phyloP scores from a whole-genome alignment of 2,113 vertebrate genomes.

The Anas platyrhynchos region DNA sequence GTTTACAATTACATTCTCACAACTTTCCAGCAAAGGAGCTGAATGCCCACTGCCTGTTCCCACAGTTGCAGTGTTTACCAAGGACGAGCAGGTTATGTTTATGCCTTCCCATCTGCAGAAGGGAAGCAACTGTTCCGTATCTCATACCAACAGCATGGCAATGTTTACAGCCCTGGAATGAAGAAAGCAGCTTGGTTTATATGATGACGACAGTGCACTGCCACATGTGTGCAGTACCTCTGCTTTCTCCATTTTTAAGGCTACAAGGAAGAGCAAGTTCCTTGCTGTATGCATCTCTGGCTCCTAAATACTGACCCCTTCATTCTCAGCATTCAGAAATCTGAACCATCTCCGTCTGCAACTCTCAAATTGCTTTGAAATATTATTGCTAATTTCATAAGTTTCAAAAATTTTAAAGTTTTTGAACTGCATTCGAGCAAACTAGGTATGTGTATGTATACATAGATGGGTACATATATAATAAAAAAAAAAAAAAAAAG shows the following conservation, averaged over 20 bases:
- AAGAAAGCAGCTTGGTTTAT: not conserved
- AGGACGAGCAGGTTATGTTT: not conserved
- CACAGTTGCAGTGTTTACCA: not conserved
- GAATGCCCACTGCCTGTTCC: not conserved
- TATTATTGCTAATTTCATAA: too few species aligned
- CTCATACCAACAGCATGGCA: not conserved
- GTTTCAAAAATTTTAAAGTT: not conserved
- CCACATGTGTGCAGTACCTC: not conserved
- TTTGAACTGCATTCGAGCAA: not conserved
- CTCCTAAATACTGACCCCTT: not conserved
- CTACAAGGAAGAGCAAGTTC: fast-evolving
- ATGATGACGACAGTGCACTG: not conserved
- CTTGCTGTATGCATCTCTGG: not conserved
- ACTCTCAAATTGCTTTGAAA: not conserved
- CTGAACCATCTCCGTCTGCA: not conserved
- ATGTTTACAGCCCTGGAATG: not conserved
- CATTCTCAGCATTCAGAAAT: not conserved
- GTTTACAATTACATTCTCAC: not conserved
- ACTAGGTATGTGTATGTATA: not conserved
- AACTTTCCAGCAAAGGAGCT: not conserved
- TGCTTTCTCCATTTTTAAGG: not conserved
- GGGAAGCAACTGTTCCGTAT: not conserved
- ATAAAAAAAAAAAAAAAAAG: not conserved
- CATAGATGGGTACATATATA: too few species aligned
- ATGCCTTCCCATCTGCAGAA: not conserved